phyloP scores from a whole-genome alignment of 2,888 invertebrate genomes.

The Marasmarcha lunaedactyla region DNA sequence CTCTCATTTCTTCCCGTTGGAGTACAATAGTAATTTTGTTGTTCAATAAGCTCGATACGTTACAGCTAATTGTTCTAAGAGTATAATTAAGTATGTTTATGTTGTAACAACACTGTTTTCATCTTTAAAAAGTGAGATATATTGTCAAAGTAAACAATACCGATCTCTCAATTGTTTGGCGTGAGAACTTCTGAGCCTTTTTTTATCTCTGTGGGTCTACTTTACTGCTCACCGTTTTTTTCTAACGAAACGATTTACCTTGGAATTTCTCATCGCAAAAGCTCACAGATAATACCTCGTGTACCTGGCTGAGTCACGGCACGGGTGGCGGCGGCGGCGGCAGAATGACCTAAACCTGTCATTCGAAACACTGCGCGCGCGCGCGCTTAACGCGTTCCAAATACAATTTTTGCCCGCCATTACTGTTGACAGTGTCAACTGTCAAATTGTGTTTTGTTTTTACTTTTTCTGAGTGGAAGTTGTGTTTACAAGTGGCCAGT shows the following conservation, averaged over 20 bases:
- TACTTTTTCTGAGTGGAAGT: background rate
- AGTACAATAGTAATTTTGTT: too few relatives aligned
- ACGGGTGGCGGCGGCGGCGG: conserved; percentile 19
- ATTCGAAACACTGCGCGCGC: conserved; percentile 40
- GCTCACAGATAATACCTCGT: conserved; percentile 3
- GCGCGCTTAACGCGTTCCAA: conserved; percentile 29
- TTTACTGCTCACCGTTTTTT: background rate
- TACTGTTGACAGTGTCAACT: conserved; percentile 13
- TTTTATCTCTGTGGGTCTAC: background rate
- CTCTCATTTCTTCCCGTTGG: too few relatives aligned
- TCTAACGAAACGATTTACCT: too few relatives aligned
- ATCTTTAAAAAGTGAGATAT: too few relatives aligned
- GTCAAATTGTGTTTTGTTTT: conserved; percentile 6
- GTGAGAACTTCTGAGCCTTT: background rate
- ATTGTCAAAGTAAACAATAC: too few relatives aligned
- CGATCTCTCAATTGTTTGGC: background rate
- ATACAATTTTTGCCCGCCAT: conserved; percentile 9
- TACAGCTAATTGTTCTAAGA: too few relatives aligned
- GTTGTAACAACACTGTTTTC: too few relatives aligned
- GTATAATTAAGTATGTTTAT: too few relatives aligned
- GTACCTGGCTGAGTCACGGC: conserved; percentile 34
- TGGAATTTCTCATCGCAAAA: conserved; percentile 3
- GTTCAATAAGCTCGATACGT: too few relatives aligned
- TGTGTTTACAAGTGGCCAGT: background rate
- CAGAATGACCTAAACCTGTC: conserved; percentile 39